Evolutionary conservation across 2,113 vertebrate species (phyloP).

Genomic region (Oreocharis arfaki): DNA sequence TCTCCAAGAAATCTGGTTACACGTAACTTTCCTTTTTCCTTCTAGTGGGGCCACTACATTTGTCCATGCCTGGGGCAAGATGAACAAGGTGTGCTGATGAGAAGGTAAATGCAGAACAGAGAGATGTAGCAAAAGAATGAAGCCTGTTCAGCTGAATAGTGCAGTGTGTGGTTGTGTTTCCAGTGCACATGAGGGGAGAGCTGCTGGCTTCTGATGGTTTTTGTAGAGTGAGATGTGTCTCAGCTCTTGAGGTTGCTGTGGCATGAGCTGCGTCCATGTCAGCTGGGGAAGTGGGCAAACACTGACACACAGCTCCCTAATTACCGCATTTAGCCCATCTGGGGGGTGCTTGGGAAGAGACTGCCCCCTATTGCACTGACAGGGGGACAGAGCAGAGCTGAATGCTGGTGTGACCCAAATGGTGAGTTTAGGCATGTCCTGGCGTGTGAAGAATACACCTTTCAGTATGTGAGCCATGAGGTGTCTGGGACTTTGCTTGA

Average conservation of each 20-base stretch:
- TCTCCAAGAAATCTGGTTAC: background rate
- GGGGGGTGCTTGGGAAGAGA: background rate
- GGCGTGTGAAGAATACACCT: background rate
- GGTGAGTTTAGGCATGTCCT: background rate
- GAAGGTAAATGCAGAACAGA: background rate
- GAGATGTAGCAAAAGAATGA: accelerated
- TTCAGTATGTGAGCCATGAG: background rate
- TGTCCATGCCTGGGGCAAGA: background rate
- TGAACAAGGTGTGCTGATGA: background rate
- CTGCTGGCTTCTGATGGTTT: background rate
- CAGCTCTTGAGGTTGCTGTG: background rate
- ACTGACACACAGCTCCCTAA: background rate
- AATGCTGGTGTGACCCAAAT: background rate
- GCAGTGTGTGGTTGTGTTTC: background rate
- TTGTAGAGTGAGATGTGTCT: background rate
- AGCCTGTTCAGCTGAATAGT: background rate
- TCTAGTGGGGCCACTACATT: background rate
- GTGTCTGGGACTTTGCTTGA: background rate
- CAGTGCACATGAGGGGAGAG: background rate
- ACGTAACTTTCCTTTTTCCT: background rate
- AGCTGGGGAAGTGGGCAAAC: background rate
- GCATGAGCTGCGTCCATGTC: background rate
- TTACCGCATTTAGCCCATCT: background rate
- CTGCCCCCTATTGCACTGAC: background rate
- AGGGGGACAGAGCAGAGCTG: background rate